Evolutionary conservation across 2,113 vertebrate species (phyloP).

Genomic region (Rhinoderma darwinii): DNA sequence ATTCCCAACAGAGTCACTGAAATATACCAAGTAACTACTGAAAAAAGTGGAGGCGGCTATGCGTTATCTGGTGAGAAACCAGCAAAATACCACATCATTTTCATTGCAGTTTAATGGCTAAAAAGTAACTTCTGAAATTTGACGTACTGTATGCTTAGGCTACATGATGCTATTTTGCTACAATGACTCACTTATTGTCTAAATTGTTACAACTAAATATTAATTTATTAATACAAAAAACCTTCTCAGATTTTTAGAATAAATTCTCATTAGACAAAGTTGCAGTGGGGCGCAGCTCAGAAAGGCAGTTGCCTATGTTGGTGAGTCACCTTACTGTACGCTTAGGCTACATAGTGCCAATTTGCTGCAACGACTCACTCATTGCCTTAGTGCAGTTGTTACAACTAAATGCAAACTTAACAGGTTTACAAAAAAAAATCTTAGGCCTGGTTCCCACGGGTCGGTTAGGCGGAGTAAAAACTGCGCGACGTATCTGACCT

Average conservation of each 20-base stretch:
- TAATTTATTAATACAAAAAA: background rate
- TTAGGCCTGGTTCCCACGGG: too few species aligned
- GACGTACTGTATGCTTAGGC: background rate
- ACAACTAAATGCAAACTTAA: too few species aligned
- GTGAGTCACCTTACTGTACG: too few species aligned
- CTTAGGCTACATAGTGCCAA: too few species aligned
- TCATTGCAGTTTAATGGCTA: background rate
- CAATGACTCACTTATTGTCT: background rate
- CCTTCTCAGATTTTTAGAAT: too few species aligned
- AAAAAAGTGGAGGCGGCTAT: background rate
- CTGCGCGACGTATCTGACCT: too few species aligned
- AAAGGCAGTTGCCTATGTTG: background rate
- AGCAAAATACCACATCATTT: background rate
- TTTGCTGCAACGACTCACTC: too few species aligned
- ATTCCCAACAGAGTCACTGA: background rate
- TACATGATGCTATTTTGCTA: background rate
- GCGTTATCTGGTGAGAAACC: background rate
- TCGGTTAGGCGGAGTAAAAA: too few species aligned
- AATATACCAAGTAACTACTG: slow-evolving; percentile 11
- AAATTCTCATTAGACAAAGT: background rate
- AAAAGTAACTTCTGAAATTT: background rate
- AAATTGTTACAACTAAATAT: background rate
- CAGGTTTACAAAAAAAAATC: too few species aligned
- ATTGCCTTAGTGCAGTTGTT: too few species aligned
- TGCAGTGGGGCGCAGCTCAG: background rate